phyloP scores from a whole-genome alignment of 2,113 vertebrate genomes.

The Cygnus atratus region DNA sequence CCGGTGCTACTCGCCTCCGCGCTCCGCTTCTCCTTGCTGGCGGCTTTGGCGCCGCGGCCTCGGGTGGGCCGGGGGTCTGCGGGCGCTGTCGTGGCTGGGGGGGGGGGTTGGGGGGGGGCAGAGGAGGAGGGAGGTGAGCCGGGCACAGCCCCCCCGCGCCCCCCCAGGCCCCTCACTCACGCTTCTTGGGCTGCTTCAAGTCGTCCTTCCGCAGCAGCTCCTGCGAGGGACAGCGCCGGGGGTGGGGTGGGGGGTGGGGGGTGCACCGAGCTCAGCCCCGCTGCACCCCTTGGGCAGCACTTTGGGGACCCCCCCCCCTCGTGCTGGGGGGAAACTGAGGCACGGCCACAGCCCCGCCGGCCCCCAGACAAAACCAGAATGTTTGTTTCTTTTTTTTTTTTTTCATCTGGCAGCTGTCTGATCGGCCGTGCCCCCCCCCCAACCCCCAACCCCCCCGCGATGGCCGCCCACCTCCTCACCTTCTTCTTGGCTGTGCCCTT shows the following conservation, averaged over 20 bases:
- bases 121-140: background rate
- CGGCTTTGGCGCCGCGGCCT: slow-evolving; percentile 34
- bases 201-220: background rate
- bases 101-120: background rate
- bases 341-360: background rate
- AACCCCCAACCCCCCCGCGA: rapidly evolving
- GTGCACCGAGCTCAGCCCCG: background rate
- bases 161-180: background rate
- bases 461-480: slow-evolving; percentile 52
- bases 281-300: background rate
- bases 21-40: slow-evolving; percentile 45
- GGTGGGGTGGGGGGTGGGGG: too few relatives aligned
- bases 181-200: background rate
- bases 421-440: background rate
- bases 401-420: background rate
- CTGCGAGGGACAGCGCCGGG: background rate
- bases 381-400: too few relatives aligned
- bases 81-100: background rate
- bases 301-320: background rate
- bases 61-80: background rate
- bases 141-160: background rate
- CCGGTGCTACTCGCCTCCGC: background rate
- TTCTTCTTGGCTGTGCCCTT: slow-evolving; percentile 75
- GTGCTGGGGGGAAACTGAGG: background rate
- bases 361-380: background rate